Conservation (phyloP, 2,797 vertebrate genomes). For the Myripristis murdjan region DNA sequence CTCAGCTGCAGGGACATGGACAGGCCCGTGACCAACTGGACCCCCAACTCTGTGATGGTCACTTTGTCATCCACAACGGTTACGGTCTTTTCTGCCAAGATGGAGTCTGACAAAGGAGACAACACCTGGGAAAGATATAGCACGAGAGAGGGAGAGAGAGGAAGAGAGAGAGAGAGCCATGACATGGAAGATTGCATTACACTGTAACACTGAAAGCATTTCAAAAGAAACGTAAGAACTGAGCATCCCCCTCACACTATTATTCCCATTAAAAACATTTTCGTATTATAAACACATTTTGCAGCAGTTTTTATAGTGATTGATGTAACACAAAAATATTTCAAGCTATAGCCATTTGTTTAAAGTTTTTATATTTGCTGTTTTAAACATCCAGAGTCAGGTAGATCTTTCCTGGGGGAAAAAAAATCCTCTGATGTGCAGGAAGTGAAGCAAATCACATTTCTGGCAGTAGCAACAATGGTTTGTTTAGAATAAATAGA, state of each 20-base stretch:
- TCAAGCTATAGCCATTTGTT: too few relatives aligned
- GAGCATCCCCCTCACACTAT: too few relatives aligned
- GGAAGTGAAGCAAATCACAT: too few relatives aligned
- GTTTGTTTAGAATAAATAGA: too few relatives aligned
- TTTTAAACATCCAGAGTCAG: too few relatives aligned
- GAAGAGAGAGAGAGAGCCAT: not conserved
- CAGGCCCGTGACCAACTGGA: constrained; percentile 94
- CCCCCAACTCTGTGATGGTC: constrained; percentile 92
- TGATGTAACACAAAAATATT: too few relatives aligned
- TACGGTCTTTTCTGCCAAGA: constrained; percentile 96
- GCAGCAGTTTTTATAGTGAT: too few relatives aligned
- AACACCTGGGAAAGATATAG: too few relatives aligned
- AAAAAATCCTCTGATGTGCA: constrained; percentile 12
- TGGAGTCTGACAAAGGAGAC: constrained; percentile 96
- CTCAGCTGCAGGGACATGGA: constrained; percentile 91
- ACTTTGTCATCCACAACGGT: constrained; percentile 96
- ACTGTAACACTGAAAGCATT: constrained; percentile 1
- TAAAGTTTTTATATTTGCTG: constrained; percentile 68
- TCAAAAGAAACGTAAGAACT: constrained; percentile 12
- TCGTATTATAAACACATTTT: too few relatives aligned
- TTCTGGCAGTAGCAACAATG: too few relatives aligned
- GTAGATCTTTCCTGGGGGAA: too few relatives aligned
- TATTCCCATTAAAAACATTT: too few relatives aligned
- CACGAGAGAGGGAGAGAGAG: not conserved
- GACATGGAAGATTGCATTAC: not conserved